Evolutionary conservation across 2,113 vertebrate genomes (phyloP).

Genomic region (Apaloderma vittatum): DNA sequence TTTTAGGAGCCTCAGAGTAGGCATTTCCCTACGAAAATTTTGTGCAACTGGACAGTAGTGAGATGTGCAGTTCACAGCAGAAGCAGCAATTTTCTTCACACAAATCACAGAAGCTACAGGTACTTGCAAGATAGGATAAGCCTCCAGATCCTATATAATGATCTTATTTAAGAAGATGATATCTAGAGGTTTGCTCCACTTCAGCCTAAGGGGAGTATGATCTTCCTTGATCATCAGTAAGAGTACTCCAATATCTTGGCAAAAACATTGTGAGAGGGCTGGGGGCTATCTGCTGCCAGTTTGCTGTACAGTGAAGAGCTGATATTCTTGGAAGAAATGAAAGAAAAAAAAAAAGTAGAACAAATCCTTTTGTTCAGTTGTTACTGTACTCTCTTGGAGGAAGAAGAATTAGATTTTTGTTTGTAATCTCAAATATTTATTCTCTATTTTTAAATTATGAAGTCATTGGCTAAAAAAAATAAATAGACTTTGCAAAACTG

Average conservation of each 20-base stretch:
- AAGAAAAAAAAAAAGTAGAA: not conserved
- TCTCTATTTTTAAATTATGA: not conserved
- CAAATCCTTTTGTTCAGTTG: not conserved
- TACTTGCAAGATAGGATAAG: not conserved
- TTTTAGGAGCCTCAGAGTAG: not conserved
- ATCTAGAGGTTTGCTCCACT: not conserved
- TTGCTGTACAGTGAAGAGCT: not conserved
- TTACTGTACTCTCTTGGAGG: not conserved
- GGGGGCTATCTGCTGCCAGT: not conserved
- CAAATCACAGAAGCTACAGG: not conserved
- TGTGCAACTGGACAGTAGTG: not conserved
- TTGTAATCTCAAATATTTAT: not conserved
- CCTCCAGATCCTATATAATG: not conserved
- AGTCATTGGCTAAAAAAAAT: not conserved
- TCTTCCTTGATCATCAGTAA: not conserved
- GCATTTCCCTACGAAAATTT: not conserved
- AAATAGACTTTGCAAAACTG: fast-evolving
- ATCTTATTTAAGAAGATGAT: not conserved
- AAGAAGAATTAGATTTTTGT: not conserved
- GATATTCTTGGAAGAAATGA: not conserved
- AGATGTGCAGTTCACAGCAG: not conserved
- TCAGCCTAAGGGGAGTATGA: not conserved
- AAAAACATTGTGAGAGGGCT: not conserved
- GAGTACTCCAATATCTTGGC: not conserved
- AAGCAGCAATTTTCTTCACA: not conserved